phyloP scores from a whole-genome alignment of 2,797 vertebrate genomes.

The Sebastes goodei region DNA sequence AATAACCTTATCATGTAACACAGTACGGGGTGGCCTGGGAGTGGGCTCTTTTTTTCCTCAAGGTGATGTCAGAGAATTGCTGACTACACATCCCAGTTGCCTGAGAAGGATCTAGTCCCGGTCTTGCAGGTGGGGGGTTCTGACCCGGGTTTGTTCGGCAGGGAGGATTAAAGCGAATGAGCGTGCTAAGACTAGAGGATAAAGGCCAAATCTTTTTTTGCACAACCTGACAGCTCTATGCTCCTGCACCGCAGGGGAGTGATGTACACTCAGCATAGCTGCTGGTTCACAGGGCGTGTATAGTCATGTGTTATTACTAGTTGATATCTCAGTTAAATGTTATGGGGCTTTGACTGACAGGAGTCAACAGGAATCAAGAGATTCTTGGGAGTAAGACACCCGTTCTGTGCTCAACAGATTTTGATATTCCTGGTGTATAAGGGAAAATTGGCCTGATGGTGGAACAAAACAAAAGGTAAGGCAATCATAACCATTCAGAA shows the following conservation, averaged over 20 bases:
- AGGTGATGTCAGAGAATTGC: slow-evolving; percentile 71
- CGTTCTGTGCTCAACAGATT: background rate
- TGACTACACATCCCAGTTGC: slow-evolving; percentile 76
- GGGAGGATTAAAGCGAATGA: slow-evolving; percentile 58
- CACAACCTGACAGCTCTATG: slow-evolving; percentile 44
- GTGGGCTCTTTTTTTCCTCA: slow-evolving; percentile 45
- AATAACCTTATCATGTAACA: slow-evolving; percentile 73
- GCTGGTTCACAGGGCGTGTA: background rate
- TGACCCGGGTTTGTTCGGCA: slow-evolving; percentile 59
- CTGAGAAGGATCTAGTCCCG: slow-evolving; percentile 46
- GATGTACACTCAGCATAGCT: slow-evolving; percentile 27
- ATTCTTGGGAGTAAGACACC: background rate
- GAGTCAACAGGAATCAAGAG: background rate
- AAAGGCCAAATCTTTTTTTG: slow-evolving; percentile 55
- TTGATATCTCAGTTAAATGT: slow-evolving; percentile 4
- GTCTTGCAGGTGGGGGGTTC: slow-evolving; percentile 58
- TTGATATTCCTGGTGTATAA: background rate
- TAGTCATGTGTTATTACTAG: background rate
- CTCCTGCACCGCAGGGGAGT: slow-evolving; percentile 26
- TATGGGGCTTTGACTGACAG: background rate
- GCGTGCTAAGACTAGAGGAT: slow-evolving; percentile 39
- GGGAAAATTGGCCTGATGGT: background rate
- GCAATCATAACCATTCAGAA: background rate
- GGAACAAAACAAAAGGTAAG: background rate
- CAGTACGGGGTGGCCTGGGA: slow-evolving; percentile 40